phyloP scores from a whole-genome alignment of 1,140 invertebrate genomes.

The Monochamus saltuarius region DNA sequence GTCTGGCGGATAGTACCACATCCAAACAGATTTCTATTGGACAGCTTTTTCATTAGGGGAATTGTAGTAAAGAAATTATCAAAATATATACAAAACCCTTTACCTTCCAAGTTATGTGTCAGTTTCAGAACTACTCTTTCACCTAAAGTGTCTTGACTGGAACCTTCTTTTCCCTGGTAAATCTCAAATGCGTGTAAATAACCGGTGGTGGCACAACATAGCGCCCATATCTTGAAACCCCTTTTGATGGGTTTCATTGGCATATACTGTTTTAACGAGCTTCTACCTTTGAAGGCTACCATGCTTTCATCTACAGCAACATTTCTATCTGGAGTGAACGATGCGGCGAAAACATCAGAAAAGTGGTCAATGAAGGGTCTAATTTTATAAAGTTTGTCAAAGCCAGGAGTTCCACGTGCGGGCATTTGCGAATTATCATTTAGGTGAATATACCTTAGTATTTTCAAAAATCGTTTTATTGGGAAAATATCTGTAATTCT shows the following conservation, averaged over 20 bases:
- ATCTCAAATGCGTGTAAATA: conserved; percentile 3
- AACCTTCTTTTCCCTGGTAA: conserved; percentile 2
- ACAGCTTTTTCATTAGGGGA: conserved; percentile 11
- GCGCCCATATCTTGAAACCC: conserved; percentile 31
- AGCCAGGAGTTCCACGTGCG: conserved; percentile 10
- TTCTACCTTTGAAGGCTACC: conserved; percentile 41
- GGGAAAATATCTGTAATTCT: conserved; percentile 9
- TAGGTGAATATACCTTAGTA: conserved; percentile 18
- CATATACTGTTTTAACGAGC: conserved; percentile 52
- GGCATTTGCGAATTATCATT: conserved; percentile 22
- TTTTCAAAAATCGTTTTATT: conserved; percentile 16
- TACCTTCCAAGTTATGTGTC: background rate
- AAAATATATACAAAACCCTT: conserved; percentile 25
- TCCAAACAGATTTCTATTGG: conserved; percentile 1
- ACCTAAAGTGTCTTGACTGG: conserved; percentile 6
- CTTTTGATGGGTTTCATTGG: conserved; percentile 55
- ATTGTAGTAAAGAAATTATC: conserved; percentile 27
- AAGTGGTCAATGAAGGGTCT: conserved; percentile 16
- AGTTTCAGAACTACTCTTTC: conserved; percentile 15
- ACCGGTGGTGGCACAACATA: background rate
- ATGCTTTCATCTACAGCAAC: conserved; percentile 33
- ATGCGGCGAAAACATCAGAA: conserved; percentile 7
- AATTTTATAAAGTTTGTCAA: conserved; percentile 30
- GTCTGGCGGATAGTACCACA: too few species aligned
- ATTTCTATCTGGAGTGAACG: conserved; percentile 9